Evolutionary conservation across 2,113 vertebrate species (phyloP), one percentile per base, ranked within the genome.

Genomic region (Pseudorectes ferrugineus): DNA sequence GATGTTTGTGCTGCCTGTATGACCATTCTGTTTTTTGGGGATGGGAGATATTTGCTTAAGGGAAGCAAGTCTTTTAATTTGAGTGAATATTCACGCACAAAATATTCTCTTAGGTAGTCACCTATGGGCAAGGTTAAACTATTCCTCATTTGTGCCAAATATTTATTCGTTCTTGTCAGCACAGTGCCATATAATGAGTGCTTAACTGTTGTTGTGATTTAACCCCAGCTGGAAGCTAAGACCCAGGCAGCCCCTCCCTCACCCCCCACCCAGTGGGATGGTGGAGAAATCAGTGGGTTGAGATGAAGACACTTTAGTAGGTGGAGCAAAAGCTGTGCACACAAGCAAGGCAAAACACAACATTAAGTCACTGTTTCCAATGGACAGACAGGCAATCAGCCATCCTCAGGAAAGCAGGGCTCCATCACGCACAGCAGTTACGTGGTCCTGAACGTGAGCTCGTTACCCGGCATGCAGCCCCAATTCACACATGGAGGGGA

Each of bases 391-490:
- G 22, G 55, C 31, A 35, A 42, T 26, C 71, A 75, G 40, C 26
- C 26, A 14, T 23, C 40, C 42, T 24, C 33, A 25, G 72, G 57
- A 49, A 49, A n/a, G 33, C 48, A 38, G 13, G 16, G 65, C 42
- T 84, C 35, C 20, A 11, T n/a, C 72, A 57, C 1, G 0, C 36
- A 33, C 36, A 28, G 43, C 51, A 35, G 14, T 19, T 23, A 9
- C 1, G 0, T 19, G 12, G 21, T 33, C 18, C 31, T 43, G 31
- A 65, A 23, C 1, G 0, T 9, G 16, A 29, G 35, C 9, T 31
- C 1, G 0, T 18, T 31, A 19, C 17, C 25, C 10, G 3, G 17
- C 0, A 0, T 0, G 0, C 57, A 63, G 49, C 49, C 19, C 6
- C 42, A 31, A 9, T 14, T 79, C 49, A 65, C 31, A 49, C 31